phyloP scores from a whole-genome alignment of 2,113 vertebrate species.

The cattle (Bos taurus) region DNA sequence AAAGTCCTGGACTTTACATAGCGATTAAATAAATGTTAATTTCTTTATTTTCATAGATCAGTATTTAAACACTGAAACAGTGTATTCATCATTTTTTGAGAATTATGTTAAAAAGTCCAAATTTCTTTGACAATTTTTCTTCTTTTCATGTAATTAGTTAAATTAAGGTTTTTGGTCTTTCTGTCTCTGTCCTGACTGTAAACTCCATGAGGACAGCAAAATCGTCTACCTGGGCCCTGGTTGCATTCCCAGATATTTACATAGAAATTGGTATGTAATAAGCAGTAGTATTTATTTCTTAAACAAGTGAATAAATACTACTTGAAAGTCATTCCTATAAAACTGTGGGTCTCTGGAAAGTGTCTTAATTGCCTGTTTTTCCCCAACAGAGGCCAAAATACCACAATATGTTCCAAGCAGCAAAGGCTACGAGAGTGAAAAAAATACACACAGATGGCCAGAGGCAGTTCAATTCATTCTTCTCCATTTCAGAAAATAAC shows the following conservation, averaged over 20 bases:
- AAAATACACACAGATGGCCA: constrained; percentile 9
- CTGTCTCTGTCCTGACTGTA: neutral
- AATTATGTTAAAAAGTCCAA: neutral
- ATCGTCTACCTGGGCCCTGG: neutral
- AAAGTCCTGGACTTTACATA: neutral
- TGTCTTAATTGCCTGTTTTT: constrained; percentile 28
- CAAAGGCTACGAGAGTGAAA: neutral
- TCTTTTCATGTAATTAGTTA: neutral
- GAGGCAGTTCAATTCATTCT: neutral
- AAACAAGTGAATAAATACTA: neutral
- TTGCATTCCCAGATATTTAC: neutral
- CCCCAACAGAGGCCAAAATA: neutral
- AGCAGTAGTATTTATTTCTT: constrained; percentile 9
- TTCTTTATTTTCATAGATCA: neutral
- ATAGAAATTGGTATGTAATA: neutral
- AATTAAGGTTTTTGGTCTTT: neutral
- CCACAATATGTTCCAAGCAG: neutral
- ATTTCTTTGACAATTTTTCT: neutral
- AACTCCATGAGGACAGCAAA: neutral
- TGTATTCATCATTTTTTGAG: neutral
- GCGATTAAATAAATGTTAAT: neutral
- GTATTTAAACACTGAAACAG: constrained; percentile 7
- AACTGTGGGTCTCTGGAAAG: constrained; percentile 23
- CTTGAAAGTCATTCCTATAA: constrained; percentile 4
- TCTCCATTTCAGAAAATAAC: constrained; percentile 22